Conservation (phyloP, 2,113 vertebrate genomes). For the Mystacornis crossleyi region DNA sequence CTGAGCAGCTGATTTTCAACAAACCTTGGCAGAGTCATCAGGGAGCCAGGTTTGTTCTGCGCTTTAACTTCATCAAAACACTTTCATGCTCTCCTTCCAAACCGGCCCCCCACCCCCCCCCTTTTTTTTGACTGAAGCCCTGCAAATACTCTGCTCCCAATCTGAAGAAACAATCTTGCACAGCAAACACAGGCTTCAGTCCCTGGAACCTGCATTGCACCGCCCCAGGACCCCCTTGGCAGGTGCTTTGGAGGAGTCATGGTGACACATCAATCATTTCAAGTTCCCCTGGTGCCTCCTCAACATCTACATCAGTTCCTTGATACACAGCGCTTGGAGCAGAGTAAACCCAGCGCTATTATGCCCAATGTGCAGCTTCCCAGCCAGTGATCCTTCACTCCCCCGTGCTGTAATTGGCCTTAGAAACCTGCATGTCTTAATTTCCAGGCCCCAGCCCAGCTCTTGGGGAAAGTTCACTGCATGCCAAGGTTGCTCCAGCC, state of each 20-base stretch:
- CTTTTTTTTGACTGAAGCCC: background rate
- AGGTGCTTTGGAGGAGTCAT: background rate
- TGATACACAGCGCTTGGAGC: background rate
- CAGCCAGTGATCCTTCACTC: background rate
- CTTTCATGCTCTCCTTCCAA: background rate
- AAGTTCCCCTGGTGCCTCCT: background rate
- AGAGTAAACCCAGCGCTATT: background rate
- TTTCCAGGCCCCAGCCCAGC: background rate
- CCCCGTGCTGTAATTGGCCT: background rate
- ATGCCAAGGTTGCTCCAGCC: background rate
- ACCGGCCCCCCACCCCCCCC: too few relatives aligned
- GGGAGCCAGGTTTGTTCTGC: slow-evolving; percentile 7
- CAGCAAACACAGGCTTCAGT: background rate
- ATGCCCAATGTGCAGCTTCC: background rate
- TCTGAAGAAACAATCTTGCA: background rate
- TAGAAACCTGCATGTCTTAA: background rate
- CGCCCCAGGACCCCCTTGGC: background rate
- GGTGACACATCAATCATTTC: background rate
- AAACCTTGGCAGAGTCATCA: background rate
- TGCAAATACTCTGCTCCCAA: slow-evolving; percentile 31
- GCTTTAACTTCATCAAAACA: slow-evolving; percentile 36
- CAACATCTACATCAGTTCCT: background rate
- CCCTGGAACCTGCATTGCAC: background rate
- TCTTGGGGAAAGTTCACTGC: background rate
- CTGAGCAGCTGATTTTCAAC: slow-evolving; percentile 50